Percentiles rank a stretch among this genome's conserved stretches.
Evolutionary conservation across 2,888 invertebrate species (phyloP).

Genomic region (Emmelina monodactyla): DNA sequence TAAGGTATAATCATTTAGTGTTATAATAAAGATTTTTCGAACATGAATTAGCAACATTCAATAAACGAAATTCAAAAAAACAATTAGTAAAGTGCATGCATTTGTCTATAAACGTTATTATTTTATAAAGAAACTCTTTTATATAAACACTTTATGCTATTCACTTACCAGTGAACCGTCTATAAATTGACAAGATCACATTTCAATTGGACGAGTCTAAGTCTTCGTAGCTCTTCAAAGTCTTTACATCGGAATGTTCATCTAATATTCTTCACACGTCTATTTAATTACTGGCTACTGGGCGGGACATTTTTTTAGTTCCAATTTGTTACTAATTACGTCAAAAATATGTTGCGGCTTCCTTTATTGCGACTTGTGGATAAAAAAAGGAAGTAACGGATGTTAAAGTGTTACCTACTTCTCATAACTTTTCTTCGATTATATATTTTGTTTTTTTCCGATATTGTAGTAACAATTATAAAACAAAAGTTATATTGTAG

Average conservation of each 20-base stretch:
- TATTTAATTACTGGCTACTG: conserved; percentile 7
- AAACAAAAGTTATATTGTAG: too few relatives aligned
- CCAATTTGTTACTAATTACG: conserved; percentile 52
- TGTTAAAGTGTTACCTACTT: background rate
- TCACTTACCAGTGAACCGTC: background rate
- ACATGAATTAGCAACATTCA: too few relatives aligned
- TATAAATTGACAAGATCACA: background rate
- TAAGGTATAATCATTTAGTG: too few relatives aligned
- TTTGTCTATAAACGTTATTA: conserved; percentile 14
- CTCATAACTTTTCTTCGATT: background rate
- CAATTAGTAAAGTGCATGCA: too few relatives aligned
- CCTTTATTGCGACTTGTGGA: too few relatives aligned
- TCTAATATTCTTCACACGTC: background rate
- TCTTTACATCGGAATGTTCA: background rate
- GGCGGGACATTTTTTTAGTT: conserved; percentile 22
- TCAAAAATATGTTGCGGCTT: conserved; percentile 28
- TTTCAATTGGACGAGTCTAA: background rate
- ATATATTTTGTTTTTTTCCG: too few relatives aligned
- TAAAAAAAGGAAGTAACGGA: background rate
- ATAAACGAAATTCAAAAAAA: too few relatives aligned
- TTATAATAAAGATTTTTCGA: too few relatives aligned
- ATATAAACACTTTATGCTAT: too few relatives aligned
- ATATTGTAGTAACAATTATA: too few relatives aligned
- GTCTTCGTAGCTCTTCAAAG: background rate
- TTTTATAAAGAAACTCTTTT: too few relatives aligned